Percentiles rank a stretch among this genome's conserved stretches.
Evolutionary conservation across 1,140 invertebrate species (phyloP).

Genomic region (Drosophila ohnishii): DNA sequence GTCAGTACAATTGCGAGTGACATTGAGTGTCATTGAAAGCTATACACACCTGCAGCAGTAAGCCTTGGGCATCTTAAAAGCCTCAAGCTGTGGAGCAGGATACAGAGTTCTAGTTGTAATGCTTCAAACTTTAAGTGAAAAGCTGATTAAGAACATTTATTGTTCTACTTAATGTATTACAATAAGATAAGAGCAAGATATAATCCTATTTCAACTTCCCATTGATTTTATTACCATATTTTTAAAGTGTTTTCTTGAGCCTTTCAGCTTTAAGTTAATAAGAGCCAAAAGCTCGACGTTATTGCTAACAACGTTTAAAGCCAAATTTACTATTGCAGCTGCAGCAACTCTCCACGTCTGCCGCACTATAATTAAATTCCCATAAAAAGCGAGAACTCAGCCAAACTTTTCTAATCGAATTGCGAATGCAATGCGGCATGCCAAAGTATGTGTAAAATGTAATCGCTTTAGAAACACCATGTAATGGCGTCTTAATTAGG

Average conservation of each 20-base stretch:
- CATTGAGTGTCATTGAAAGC: not conserved
- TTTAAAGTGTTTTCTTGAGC: too few relatives aligned
- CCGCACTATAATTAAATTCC: slow-evolving; percentile 38
- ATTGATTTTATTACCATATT: too few relatives aligned
- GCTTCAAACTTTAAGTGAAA: not conserved
- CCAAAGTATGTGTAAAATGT: slow-evolving; percentile 6
- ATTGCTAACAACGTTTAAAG: not conserved
- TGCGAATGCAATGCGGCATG: slow-evolving; percentile 23
- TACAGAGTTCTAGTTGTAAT: not conserved
- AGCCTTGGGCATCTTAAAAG: too few relatives aligned
- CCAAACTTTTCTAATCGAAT: slow-evolving; percentile 28
- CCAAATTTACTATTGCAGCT: slow-evolving; percentile 9
- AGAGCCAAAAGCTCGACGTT: not conserved
- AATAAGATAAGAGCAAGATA: too few relatives aligned
- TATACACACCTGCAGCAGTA: too few relatives aligned
- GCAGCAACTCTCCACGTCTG: not conserved
- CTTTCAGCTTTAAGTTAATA: not conserved
- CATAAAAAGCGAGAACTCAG: slow-evolving; percentile 13
- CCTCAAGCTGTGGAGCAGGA: not conserved
- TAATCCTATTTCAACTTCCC: too few relatives aligned
- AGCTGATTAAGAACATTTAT: not conserved
- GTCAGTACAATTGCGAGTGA: not conserved
- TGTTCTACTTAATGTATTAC: too few relatives aligned
- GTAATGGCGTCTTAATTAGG: slow-evolving; percentile 11
- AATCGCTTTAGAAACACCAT: not conserved